Percentiles rank a stretch among this genome's conserved stretches.
Evolutionary conservation across 2,113 vertebrate species (phyloP).

Genomic region (Madoqua kirkii): DNA sequence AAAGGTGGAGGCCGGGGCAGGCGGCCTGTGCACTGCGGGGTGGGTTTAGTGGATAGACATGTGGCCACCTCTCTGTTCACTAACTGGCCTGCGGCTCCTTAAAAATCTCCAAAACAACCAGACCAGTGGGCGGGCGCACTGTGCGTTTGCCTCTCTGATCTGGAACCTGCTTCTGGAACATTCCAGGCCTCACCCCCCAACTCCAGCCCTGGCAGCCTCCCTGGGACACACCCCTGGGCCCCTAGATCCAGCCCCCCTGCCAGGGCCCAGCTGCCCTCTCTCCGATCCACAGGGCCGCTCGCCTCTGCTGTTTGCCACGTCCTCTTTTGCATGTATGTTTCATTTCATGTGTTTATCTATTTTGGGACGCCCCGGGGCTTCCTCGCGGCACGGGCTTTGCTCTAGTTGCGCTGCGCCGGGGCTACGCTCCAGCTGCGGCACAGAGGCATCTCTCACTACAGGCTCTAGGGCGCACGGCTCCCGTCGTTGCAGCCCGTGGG

Average conservation of each 20-base stretch:
- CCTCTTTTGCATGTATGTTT: not conserved
- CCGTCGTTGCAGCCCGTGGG: rapidly evolving
- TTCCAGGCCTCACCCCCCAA: not conserved
- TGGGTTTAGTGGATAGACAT: rapidly evolving
- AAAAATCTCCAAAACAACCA: not conserved
- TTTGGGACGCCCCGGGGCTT: rapidly evolving
- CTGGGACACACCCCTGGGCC: not conserved
- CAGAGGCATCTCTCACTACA: rapidly evolving
- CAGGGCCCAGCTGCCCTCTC: not conserved
- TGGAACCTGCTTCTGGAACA: not conserved
- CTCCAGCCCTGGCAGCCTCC: not conserved
- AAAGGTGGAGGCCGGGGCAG: not conserved
- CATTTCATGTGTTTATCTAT: not conserved
- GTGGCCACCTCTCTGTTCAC: not conserved
- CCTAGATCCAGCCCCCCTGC: not conserved
- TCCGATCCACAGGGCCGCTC: not conserved
- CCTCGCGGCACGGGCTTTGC: not conserved
- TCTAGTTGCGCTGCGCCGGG: not conserved
- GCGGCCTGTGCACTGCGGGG: rapidly evolving
- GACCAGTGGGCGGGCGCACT: not conserved
- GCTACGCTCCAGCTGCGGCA: not conserved
- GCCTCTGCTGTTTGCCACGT: not conserved
- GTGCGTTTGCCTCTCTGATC: not conserved
- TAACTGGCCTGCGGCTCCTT: not conserved
- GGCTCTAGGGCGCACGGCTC: rapidly evolving